Conservation (phyloP, 1,140 invertebrate species). For the Sinella curviseta region DNA sequence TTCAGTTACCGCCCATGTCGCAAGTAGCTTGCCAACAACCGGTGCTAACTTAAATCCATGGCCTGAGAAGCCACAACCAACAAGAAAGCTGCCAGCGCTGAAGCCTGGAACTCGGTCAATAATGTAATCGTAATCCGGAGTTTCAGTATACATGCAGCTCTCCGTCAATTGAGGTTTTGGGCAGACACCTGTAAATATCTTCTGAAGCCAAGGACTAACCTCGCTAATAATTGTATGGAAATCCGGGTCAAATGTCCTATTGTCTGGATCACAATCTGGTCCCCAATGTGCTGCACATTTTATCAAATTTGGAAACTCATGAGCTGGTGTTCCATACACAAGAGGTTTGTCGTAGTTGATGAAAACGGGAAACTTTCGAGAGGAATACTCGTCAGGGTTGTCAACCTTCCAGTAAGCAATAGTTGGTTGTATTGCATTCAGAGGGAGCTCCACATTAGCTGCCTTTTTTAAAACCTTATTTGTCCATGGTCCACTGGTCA, state of each 20-base stretch:
- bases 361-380: conserved; percentile 40
- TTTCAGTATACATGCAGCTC: conserved; percentile 5
- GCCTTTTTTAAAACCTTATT: conserved; percentile 28
- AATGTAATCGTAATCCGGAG: conserved; percentile 32
- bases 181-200: neutral
- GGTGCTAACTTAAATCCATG: conserved; percentile 37
- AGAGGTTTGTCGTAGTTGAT: conserved; percentile 33
- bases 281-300: conserved; percentile 40
- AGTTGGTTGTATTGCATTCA: conserved; percentile 35
- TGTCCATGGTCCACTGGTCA: conserved; percentile 45
- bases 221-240: neutral
- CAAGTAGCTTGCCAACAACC: conserved; percentile 26
- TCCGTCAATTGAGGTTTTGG: neutral
- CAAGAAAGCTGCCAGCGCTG: neutral
- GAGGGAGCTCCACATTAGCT: conserved; percentile 19
- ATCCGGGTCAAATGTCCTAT: conserved; percentile 30
- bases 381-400: conserved; percentile 12
- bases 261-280: conserved; percentile 42
- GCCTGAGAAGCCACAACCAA: conserved; percentile 35
- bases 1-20: neutral
- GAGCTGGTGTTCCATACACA: conserved; percentile 41
- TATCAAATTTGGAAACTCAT: conserved; percentile 42
- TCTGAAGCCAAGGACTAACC: neutral
- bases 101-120: conserved; percentile 35
- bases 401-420: conserved; percentile 44